Evolutionary conservation across 2,113 vertebrate species (phyloP).

Genomic region (Camelus bactrianus): DNA sequence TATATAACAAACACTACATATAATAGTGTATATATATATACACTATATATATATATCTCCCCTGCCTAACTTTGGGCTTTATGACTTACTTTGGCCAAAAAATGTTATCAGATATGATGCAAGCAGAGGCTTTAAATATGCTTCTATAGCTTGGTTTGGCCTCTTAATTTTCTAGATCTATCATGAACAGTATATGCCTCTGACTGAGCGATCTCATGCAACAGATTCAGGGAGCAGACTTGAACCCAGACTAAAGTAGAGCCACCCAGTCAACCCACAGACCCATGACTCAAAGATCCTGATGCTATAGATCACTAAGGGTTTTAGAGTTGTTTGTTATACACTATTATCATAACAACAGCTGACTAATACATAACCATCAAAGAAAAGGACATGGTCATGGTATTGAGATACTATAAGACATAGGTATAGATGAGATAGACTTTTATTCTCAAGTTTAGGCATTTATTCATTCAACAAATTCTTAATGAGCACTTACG

Average conservation of each 20-base stretch:
- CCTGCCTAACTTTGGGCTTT: background rate
- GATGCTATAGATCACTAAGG: background rate
- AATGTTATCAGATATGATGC: background rate
- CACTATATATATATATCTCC: background rate
- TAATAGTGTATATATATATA: background rate
- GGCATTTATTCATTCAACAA: background rate
- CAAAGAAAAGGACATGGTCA: constrained; percentile 6
- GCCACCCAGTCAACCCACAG: background rate
- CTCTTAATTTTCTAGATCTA: background rate
- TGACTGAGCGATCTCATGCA: background rate
- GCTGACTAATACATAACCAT: background rate
- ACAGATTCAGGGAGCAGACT: background rate
- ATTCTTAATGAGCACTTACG: background rate
- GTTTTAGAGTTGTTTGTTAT: background rate
- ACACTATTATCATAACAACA: background rate
- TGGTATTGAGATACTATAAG: background rate
- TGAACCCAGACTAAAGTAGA: background rate
- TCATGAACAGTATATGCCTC: background rate
- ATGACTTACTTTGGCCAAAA: background rate
- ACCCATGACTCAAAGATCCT: background rate
- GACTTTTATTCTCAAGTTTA: background rate
- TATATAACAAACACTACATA: background rate
- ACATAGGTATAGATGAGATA: background rate
- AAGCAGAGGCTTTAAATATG: background rate
- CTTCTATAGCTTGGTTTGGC: background rate